These are phyloP conservation scores for Chionoecetes opilio DNA, from an alignment of 1,140 invertebrate species.

Conservation along the genomic window DNA sequence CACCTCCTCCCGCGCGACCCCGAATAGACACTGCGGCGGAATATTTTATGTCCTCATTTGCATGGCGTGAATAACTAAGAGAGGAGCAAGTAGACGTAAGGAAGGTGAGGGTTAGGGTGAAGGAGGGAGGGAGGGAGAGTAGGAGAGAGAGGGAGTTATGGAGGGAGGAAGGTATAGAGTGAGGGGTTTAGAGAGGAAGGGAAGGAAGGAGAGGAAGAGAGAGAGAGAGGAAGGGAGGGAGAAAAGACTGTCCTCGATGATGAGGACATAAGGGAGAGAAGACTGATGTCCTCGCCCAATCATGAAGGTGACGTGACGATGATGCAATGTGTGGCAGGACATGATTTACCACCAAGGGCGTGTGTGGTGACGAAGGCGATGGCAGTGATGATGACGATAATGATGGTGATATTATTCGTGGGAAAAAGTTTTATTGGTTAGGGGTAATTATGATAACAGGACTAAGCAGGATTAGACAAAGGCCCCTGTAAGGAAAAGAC, in stretches of 20 bases:
- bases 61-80: background rate
- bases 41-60: background rate
- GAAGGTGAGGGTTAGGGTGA: background rate
- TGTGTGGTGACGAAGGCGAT: no score
- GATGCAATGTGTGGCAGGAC: no score
- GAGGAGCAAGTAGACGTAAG: background rate
- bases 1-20: background rate
- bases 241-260: background rate
- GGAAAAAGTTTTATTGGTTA: no score
- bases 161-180: background rate
- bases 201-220: background rate
- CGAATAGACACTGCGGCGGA: background rate
- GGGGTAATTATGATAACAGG: no score
- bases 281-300: background rate
- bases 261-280: background rate
- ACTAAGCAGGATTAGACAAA: no score
- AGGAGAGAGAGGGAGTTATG: background rate
- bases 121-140: background rate
- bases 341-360: no score
- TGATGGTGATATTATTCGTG: no score
- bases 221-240: background rate
- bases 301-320: no score
- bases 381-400: no score
- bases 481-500: no score
- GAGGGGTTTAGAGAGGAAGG: no score